phyloP scores from a whole-genome alignment of 64 coral and sea anemone species.

The Actinia tenebrosa region DNA sequence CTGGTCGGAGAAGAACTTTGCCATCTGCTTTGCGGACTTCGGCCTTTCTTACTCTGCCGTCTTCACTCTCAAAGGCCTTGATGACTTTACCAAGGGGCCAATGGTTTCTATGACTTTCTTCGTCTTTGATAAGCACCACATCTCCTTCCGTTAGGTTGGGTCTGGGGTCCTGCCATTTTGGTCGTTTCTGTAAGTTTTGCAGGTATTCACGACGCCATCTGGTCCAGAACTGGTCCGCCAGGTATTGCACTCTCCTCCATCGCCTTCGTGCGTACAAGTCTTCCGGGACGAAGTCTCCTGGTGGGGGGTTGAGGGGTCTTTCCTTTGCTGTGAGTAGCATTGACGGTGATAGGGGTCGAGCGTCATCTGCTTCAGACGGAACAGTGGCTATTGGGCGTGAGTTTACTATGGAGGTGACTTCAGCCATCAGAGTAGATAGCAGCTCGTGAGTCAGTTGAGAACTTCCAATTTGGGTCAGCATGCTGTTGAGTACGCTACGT shows the following conservation, averaged over 20 bases:
- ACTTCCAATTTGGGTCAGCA: conserved; percentile 6
- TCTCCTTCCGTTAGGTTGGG: conserved; percentile 15
- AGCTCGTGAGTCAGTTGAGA: conserved; percentile 20
- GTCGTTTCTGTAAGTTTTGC: conserved; percentile 21
- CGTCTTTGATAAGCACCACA: conserved; percentile 25
- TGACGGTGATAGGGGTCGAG: neutral
- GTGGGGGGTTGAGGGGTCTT: neutral
- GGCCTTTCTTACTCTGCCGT: conserved; percentile 41
- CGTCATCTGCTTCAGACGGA: conserved; percentile 10
- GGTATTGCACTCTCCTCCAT: conserved; percentile 20
- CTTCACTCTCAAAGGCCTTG: conserved; percentile 30
- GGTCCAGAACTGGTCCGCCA: conserved; percentile 35
- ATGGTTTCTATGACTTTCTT: conserved; percentile 20
- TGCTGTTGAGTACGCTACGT: neutral
- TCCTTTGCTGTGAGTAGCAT: conserved; percentile 10
- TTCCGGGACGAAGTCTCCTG: conserved; percentile 1
- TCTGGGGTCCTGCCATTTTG: conserved; percentile 16
- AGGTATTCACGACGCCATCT: conserved; percentile 17
- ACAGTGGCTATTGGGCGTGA: conserved; percentile 5
- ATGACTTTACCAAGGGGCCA: conserved; percentile 38
- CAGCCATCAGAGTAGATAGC: conserved; percentile 16
- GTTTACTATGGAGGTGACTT: conserved; percentile 14
- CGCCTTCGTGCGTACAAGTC: conserved; percentile 2
- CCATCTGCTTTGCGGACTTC: conserved; percentile 24
- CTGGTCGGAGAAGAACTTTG: conserved; percentile 34